Percentiles rank a stretch among this genome's conserved stretches.
These are phyloP conservation scores for Hecatera dysodea DNA, from an alignment of 2,888 invertebrate genomes.

Conservation along the genomic window DNA sequence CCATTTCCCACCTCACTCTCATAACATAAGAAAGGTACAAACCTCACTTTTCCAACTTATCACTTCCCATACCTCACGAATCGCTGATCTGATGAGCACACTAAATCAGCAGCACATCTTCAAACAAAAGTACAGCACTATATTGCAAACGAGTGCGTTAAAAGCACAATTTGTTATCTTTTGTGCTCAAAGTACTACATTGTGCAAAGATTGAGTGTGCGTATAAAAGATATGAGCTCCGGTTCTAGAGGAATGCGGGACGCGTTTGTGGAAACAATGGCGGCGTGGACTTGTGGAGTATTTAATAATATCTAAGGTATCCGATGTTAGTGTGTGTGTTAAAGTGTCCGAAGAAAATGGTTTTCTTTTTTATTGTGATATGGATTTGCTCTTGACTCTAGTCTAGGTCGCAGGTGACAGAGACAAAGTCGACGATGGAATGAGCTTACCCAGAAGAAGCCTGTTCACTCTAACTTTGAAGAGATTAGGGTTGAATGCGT, in stretches of 20 bases:
- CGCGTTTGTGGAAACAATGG: constrained; percentile 34
- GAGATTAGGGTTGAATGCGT: too few species aligned
- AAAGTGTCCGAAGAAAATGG: background rate
- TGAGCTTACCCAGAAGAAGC: too few species aligned
- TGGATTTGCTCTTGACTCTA: too few species aligned
- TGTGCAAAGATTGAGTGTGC: constrained; percentile 59
- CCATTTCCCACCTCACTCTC: background rate
- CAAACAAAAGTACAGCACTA: constrained; percentile 65
- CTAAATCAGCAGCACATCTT: constrained; percentile 56
- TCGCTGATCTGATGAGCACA: constrained; percentile 58
- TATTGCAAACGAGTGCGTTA: constrained; percentile 63
- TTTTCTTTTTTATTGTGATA: too few species aligned
- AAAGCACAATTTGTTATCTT: constrained; percentile 70
- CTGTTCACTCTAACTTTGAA: too few species aligned
- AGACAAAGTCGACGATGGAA: too few species aligned
- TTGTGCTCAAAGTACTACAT: constrained; percentile 59
- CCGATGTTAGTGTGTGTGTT: background rate
- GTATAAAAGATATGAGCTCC: constrained; percentile 57
- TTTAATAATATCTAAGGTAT: background rate
- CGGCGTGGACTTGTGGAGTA: background rate
- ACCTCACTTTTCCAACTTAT: constrained; percentile 17
- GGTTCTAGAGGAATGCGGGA: constrained; percentile 17
- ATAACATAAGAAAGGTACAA: background rate
- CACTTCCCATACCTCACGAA: constrained; percentile 57
- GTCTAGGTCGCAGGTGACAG: too few species aligned